Conservation (phyloP, 2,888 invertebrate species). For the Linnaemya tessellans region DNA sequence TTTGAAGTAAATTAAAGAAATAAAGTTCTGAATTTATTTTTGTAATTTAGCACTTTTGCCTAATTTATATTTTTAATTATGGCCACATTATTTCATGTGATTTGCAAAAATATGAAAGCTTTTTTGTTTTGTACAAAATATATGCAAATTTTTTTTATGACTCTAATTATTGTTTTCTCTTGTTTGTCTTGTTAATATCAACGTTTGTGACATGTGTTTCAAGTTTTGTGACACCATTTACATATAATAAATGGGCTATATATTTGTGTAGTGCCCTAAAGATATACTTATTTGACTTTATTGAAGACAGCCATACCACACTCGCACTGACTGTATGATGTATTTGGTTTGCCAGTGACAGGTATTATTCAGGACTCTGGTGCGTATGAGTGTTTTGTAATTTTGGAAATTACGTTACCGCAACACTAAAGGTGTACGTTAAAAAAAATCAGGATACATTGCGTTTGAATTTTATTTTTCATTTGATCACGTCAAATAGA, state of each 20-base stretch:
- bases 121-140: neutral
- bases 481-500: too few relatives aligned
- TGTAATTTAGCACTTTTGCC: neutral
- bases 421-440: neutral
- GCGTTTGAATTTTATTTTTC: too few relatives aligned
- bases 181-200: slow-evolving; percentile 6
- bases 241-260: neutral
- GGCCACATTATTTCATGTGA: neutral
- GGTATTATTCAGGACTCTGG: neutral
- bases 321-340: too few relatives aligned
- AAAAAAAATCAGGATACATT: neutral
- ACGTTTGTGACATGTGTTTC: neutral
- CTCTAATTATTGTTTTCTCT: slow-evolving; percentile 1
- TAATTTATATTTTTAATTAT: neutral
- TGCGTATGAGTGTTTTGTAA: neutral
- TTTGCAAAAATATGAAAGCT: neutral
- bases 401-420: neutral
- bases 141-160: neutral
- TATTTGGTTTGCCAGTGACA: neutral
- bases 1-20: neutral
- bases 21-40: neutral
- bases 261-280: too few relatives aligned
- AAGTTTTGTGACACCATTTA: neutral
- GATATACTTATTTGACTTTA: neutral
- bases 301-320: neutral